phyloP scores from a whole-genome alignment of 2,113 vertebrate species.

The Vanacampus margaritifer region DNA sequence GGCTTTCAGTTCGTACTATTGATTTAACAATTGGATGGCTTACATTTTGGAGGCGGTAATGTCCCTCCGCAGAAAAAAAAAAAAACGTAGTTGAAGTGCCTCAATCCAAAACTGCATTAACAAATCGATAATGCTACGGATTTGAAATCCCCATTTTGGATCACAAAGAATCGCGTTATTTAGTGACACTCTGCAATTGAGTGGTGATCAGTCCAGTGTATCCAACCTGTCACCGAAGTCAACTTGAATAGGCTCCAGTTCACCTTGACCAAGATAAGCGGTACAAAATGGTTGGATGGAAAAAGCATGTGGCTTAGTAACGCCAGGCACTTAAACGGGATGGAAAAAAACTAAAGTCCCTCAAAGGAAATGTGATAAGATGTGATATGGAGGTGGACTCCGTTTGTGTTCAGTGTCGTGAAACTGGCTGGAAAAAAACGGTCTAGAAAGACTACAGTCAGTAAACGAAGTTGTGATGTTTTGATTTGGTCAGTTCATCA shows the following conservation, averaged over 20 bases:
- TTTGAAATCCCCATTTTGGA: neutral
- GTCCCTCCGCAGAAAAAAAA: neutral
- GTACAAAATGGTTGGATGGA: neutral
- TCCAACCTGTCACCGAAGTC: neutral
- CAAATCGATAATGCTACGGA: neutral
- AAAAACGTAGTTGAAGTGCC: neutral
- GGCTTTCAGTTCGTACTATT: neutral
- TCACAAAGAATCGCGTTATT: neutral
- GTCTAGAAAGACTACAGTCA: constrained; percentile 15
- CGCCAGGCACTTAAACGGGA: too few relatives aligned
- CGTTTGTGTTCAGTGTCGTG: constrained; percentile 27
- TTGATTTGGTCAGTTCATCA: too few relatives aligned
- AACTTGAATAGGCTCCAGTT: neutral
- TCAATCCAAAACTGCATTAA: neutral
- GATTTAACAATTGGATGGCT: constrained; percentile 3
- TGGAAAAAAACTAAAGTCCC: constrained; percentile 12
- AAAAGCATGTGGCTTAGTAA: neutral
- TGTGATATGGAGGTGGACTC: constrained; percentile 21
- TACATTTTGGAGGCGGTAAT: neutral
- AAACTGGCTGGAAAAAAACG: constrained; percentile 19
- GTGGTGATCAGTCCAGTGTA: too few relatives aligned
- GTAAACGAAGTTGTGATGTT: neutral
- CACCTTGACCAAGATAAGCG: neutral
- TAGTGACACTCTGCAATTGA: neutral
- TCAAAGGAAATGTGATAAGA: constrained; percentile 21